Evolutionary conservation across 2,797 vertebrate species (phyloP).

Genomic region (Acipenser transmontanus): DNA sequence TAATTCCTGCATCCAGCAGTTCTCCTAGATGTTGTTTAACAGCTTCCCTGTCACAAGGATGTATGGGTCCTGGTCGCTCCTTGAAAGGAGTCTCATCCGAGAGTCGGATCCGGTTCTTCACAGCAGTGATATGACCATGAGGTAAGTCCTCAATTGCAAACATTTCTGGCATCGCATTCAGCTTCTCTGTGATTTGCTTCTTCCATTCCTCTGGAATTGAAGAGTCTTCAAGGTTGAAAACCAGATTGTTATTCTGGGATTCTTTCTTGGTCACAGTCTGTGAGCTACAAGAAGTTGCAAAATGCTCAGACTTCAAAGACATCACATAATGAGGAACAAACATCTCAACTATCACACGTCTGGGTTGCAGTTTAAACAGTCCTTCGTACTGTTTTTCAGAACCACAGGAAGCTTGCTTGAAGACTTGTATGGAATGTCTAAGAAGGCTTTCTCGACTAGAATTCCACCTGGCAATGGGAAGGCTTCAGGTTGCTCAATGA

Average conservation of each 20-base stretch:
- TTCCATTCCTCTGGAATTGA: constrained; percentile 15
- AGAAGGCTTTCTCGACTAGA: constrained; percentile 8
- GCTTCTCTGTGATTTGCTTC: constrained; percentile 7
- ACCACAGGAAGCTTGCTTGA: constrained; percentile 17
- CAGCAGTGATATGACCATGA: constrained; percentile 5
- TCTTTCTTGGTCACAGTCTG: background rate
- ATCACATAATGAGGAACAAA: constrained; percentile 11
- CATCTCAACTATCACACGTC: constrained; percentile 13
- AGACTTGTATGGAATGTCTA: constrained; percentile 10
- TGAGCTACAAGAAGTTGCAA: too few relatives aligned
- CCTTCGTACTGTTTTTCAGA: background rate
- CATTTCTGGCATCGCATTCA: constrained; percentile 18
- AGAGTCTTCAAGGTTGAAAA: constrained; percentile 17
- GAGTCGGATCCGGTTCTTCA: constrained; percentile 21
- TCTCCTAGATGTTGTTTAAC: too few relatives aligned
- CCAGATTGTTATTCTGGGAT: background rate
- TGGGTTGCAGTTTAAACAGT: constrained; percentile 5
- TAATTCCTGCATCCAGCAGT: background rate
- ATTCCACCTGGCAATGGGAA: background rate
- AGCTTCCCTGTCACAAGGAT: too few relatives aligned
- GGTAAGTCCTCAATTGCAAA: constrained; percentile 18
- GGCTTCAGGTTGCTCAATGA: constrained; percentile 9
- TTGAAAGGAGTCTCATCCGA: constrained; percentile 15
- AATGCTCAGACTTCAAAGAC: background rate
- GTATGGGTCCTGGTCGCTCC: too few relatives aligned